Evolutionary conservation across 1,140 invertebrate genomes (phyloP), one percentile per base, ranked within the genome.

Genomic region (Plectus sambesii): DNA sequence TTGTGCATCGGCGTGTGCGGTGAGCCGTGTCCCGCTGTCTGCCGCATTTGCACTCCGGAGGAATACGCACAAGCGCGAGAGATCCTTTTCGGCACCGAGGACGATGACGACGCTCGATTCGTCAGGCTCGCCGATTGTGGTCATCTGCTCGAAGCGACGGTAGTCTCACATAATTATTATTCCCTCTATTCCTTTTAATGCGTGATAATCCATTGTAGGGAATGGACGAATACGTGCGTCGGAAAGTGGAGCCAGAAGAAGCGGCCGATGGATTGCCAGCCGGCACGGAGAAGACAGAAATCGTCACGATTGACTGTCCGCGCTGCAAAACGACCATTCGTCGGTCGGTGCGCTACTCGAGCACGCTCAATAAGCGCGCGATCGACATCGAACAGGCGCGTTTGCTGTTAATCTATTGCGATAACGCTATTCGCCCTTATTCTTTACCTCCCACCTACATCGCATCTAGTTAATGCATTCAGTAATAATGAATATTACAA

Each of bases 71-170:
- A 60, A 41, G 61, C 72, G 0, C 49, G 45, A 24, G 63, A 71
- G 42, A 61, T 72, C 24, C 62, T 72, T 15, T 71, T 72, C 52
- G 71, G 71, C 4, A 52, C 39, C 17, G 69, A 72, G 57, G 67
- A 72, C 42, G 69, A 70, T 23, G 45, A 42, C 20, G 64, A 69
- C 48, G 47, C 62, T 2, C 33, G 46, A 41, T 66, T 66, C 43
- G 42, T 66, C 29, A 38, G 49, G 15, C 49, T 66, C 2, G 41
- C 54, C 19, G 63, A 66, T 41, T 66, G 63, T 58, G 43, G 43
- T n/a, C 63, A 66, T 43, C 42, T 65, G 15, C 17, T 66, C 26
- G 63, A 68, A 53, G 45, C 55, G 9, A 33, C 9, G 2, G 55
- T 33, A 40, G 5, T 69, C 40, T 12, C 22, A 43, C 29, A n/a